A percentile compares a stretch with the other conserved stretches of the same genome.
These are phyloP conservation scores for Chironomus tepperi DNA, from an alignment of 1,140 invertebrate genomes.

Conservation along the genomic window DNA sequence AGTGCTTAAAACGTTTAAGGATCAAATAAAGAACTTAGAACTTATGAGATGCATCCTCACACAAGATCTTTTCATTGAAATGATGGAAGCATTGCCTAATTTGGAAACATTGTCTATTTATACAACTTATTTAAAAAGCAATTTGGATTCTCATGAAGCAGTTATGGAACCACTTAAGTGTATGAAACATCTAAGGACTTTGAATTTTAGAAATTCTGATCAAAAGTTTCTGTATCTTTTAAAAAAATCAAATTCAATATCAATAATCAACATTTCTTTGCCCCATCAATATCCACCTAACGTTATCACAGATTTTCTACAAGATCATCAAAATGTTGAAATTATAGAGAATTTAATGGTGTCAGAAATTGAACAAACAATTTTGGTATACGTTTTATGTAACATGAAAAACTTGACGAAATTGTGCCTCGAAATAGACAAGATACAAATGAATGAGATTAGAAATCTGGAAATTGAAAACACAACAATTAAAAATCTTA, in stretches of 20 bases:
- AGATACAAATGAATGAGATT: neutral
- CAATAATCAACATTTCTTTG: neutral
- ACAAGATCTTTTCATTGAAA: neutral
- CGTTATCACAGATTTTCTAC: neutral
- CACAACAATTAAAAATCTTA: neutral
- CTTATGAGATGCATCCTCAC: neutral
- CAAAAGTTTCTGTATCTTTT: neutral
- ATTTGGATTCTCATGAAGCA: neutral
- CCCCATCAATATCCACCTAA: neutral
- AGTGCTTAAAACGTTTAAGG: neutral
- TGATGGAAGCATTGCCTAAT: neutral
- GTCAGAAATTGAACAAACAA: neutral
- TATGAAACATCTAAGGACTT: neutral
- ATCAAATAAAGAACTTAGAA: neutral
- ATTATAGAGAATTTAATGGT: neutral
- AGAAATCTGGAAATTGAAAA: neutral
- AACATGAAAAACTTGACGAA: neutral
- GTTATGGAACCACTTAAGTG: neutral
- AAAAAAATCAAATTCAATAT: neutral
- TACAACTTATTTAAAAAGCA: neutral
- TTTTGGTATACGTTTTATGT: neutral
- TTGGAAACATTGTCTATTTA: neutral
- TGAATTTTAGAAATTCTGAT: constrained; percentile 17
- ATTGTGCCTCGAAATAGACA: neutral
- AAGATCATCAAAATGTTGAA: neutral